These are phyloP conservation scores for Sphaeramia orbicularis DNA, from an alignment of 2,797 vertebrate genomes.

Conservation along the genomic window DNA sequence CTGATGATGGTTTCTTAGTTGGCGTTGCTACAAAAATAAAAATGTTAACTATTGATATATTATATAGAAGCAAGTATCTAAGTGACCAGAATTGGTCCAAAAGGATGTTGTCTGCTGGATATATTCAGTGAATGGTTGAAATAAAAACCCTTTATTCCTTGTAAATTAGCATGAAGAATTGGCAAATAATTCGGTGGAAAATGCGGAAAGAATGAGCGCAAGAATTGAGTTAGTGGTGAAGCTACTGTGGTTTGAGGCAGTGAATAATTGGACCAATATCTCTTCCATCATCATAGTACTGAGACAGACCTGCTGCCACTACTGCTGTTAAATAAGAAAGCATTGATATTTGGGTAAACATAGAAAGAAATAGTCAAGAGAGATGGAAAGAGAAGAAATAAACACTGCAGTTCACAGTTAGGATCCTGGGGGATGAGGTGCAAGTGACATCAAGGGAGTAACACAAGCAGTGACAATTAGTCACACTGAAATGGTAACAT, in stretches of 20 bases:
- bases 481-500: conserved; percentile 75
- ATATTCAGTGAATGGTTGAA: conserved; percentile 71
- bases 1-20: conserved; percentile 31
- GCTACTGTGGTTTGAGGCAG: conserved; percentile 53
- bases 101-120: conserved; percentile 50
- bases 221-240: conserved; percentile 56
- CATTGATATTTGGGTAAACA: conserved; percentile 29
- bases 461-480: conserved; percentile 79
- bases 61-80: no score
- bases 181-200: conserved; percentile 66
- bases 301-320: conserved; percentile 15
- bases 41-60: conserved; percentile 45
- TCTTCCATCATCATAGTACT: conserved; percentile 21
- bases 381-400: conserved; percentile 44
- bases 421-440: conserved; percentile 59
- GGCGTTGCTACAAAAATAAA: conserved; percentile 25
- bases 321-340: conserved; percentile 29
- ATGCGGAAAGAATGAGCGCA: conserved; percentile 46
- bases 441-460: conserved; percentile 77
- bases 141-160: conserved; percentile 57
- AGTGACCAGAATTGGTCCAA: conserved; percentile 58
- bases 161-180: conserved; percentile 66
- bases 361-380: conserved; percentile 34
- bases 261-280: conserved; percentile 50
- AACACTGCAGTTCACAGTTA: conserved; percentile 62